Percentiles rank a stretch among this genome's conserved stretches.
phyloP scores from a whole-genome alignment of 2,113 vertebrate genomes.

The Laticauda colubrina region DNA sequence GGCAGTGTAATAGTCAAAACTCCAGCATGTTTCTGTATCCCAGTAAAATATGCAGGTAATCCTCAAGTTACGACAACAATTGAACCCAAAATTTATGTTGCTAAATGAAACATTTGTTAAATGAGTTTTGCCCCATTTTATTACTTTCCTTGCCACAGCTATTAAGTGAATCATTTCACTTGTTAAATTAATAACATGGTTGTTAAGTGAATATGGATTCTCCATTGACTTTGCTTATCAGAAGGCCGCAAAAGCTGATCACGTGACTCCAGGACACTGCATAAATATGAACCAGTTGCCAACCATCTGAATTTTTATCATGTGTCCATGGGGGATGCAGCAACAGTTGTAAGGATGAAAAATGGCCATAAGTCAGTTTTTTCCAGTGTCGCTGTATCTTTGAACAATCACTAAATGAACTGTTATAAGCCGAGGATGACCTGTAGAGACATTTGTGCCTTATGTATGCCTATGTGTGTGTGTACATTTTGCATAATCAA shows the following conservation, averaged over 20 bases:
- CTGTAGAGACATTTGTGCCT: not conserved
- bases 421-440: not conserved
- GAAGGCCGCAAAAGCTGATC: not conserved
- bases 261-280: not conserved
- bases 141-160: not conserved
- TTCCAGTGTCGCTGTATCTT: not conserved
- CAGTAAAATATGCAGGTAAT: not conserved
- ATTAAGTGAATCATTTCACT: not conserved
- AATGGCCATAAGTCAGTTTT: not conserved
- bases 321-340: not conserved
- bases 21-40: not conserved
- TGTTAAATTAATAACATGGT: too few relatives aligned
- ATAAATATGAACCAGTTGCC: not conserved
- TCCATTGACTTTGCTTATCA: not conserved
- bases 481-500: conserved; percentile 49
- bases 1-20: not conserved
- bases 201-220: not conserved
- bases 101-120: not conserved
- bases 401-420: not conserved
- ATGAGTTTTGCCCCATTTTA: too few relatives aligned
- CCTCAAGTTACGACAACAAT: not conserved
- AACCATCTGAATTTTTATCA: not conserved
- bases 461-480: not conserved
- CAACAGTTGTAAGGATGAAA: not conserved
- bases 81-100: not conserved